Evolutionary conservation across 1,140 invertebrate genomes (phyloP).

Genomic region (Sinonovacula constricta): DNA sequence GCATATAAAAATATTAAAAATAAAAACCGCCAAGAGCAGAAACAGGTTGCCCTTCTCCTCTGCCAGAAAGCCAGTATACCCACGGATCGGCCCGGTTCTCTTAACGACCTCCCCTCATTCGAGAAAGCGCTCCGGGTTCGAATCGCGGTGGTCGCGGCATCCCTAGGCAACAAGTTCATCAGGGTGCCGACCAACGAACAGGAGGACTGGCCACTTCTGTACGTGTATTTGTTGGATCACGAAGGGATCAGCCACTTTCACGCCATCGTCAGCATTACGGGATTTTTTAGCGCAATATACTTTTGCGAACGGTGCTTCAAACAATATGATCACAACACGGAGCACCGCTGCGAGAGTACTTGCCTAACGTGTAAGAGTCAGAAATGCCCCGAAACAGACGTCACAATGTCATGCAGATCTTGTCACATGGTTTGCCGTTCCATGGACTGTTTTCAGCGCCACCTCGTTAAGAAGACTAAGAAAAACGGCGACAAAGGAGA

Average conservation of each 20-base stretch:
- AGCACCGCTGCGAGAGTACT: constrained; percentile 18
- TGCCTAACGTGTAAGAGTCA: constrained; percentile 3
- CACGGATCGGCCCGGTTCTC: not conserved
- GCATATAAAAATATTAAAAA: no score
- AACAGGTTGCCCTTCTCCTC: not conserved
- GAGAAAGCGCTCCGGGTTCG: constrained; percentile 13
- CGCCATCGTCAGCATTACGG: constrained; percentile 20
- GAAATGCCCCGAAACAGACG: constrained; percentile 3
- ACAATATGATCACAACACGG: constrained; percentile 9
- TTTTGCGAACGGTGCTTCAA: constrained; percentile 17
- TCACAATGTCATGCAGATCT: not conserved
- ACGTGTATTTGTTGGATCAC: constrained; percentile 17
- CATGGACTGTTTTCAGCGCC: not conserved
- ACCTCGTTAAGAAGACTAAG: not conserved
- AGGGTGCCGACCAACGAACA: not conserved
- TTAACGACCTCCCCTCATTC: constrained; percentile 4
- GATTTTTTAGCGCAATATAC: constrained; percentile 21
- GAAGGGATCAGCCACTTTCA: constrained; percentile 30
- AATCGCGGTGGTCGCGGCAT: constrained; percentile 8
- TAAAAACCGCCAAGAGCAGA: no score
- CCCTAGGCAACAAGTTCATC: constrained; percentile 15
- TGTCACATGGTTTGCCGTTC: constrained; percentile 21
- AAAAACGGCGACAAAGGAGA: not conserved
- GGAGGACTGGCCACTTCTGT: constrained; percentile 18
- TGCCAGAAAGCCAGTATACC: constrained; percentile 8